Evolutionary conservation across 2,888 invertebrate species (phyloP).

Genomic region (Hirtodrosophila duncani): DNA sequence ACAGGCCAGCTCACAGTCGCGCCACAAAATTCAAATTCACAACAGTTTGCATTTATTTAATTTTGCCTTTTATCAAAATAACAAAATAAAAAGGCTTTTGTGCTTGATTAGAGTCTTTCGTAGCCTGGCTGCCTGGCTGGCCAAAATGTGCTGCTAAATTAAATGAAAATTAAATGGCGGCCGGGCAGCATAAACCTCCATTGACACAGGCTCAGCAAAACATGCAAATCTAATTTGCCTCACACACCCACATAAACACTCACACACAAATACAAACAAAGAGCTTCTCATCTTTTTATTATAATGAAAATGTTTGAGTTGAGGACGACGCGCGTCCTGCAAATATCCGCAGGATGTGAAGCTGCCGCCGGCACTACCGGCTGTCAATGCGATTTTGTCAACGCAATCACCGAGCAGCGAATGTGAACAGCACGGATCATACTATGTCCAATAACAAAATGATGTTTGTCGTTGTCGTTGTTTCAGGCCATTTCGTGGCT

Average conservation of each 20-base stretch:
- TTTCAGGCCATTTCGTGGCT: too few species aligned
- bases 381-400: slow-evolving; percentile 62
- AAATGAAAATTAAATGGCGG: slow-evolving; percentile 45
- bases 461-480: slow-evolving; percentile 2
- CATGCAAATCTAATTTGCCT: slow-evolving; percentile 43
- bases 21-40: slow-evolving; percentile 34
- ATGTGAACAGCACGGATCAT: too few species aligned
- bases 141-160: slow-evolving; percentile 49
- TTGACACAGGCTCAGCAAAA: slow-evolving; percentile 10
- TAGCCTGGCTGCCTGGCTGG: slow-evolving; percentile 8
- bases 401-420: slow-evolving; percentile 48
- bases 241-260: not conserved
- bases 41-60: slow-evolving; percentile 67
- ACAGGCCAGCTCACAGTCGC: not conserved
- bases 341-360: slow-evolving; percentile 63
- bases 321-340: slow-evolving; percentile 23
- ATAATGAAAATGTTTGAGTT: slow-evolving; percentile 27
- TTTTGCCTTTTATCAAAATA: slow-evolving; percentile 67
- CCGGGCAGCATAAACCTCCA: slow-evolving; percentile 19
- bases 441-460: too few species aligned
- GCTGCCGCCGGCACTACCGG: slow-evolving; percentile 11
- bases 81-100: slow-evolving; percentile 66
- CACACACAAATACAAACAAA: slow-evolving; percentile 2
- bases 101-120: slow-evolving; percentile 58
- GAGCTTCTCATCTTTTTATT: slow-evolving; percentile 32